A percentile compares a stretch with the other conserved stretches of the same genome.
Conservation (phyloP, 2,888 invertebrate species). For the Rhabditoides inermis region DNA sequence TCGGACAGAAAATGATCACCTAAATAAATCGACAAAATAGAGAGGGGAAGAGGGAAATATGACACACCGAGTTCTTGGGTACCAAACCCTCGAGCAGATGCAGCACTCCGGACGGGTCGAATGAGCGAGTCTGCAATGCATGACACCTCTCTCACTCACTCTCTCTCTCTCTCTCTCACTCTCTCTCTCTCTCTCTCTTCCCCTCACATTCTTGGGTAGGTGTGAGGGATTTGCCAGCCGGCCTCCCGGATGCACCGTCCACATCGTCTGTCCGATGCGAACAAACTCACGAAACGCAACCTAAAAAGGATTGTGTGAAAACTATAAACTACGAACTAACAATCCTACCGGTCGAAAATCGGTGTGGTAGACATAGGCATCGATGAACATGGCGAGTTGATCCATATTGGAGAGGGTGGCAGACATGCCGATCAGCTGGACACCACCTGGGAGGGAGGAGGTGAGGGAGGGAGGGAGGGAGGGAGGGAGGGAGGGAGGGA, state of each 20-base stretch:
- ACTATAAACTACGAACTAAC: too few species aligned
- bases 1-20: slow-evolving; percentile 85
- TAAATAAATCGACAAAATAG: too few species aligned
- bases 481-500: too few species aligned
- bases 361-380: slow-evolving; percentile 70
- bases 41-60: too few species aligned
- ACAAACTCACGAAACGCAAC: slow-evolving; percentile 25
- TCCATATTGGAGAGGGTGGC: slow-evolving; percentile 85
- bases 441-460: slow-evolving; percentile 56
- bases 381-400: slow-evolving; percentile 72
- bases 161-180: slow-evolving; percentile 5
- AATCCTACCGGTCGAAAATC: slow-evolving; percentile 72
- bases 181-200: not conserved
- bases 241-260: slow-evolving; percentile 12
- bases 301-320: slow-evolving; percentile 1
- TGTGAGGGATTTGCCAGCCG: slow-evolving; percentile 19
- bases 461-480: too few species aligned
- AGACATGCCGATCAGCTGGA: slow-evolving; percentile 87
- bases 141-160: not conserved
- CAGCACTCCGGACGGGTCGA: slow-evolving; percentile 31
- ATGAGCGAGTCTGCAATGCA: too few species aligned
- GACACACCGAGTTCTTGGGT: slow-evolving; percentile 70
- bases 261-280: slow-evolving; percentile 25
- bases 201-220: slow-evolving; percentile 18
- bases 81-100: slow-evolving; percentile 63